These are phyloP conservation scores for Apomyelois bistriatella DNA, from an alignment of 2,888 invertebrate genomes.

Conservation along the genomic window DNA sequence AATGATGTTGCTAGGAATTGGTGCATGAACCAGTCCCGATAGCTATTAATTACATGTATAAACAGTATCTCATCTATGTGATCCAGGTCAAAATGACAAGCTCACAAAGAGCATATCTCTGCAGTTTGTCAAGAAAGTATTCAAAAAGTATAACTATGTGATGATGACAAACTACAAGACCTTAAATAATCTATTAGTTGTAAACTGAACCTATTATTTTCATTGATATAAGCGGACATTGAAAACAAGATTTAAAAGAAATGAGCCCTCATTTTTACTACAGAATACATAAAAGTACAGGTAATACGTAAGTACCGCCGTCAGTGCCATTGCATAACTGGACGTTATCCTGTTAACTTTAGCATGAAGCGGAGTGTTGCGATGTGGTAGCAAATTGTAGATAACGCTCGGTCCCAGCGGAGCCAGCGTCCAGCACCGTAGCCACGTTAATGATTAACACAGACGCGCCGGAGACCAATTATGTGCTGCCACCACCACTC, in stretches of 20 bases:
- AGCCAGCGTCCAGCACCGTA: constrained; percentile 40
- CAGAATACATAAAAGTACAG: not conserved
- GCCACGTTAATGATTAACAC: constrained; percentile 69
- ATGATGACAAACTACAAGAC: too few species aligned
- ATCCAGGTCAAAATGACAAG: too few species aligned
- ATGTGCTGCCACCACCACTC: constrained; percentile 60
- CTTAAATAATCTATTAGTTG: too few species aligned
- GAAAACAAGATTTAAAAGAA: too few species aligned
- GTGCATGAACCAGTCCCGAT: too few species aligned
- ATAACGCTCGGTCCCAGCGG: constrained; percentile 41
- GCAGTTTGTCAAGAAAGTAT: too few species aligned
- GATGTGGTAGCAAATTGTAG: constrained; percentile 43
- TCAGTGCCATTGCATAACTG: constrained; percentile 22
- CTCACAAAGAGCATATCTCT: too few species aligned
- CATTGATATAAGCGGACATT: too few species aligned
- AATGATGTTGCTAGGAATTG: constrained; percentile 30
- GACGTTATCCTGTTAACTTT: constrained; percentile 14
- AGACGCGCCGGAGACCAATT: constrained; percentile 70
- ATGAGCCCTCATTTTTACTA: not conserved
- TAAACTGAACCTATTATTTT: too few species aligned
- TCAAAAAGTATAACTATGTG: too few species aligned
- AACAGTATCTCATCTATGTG: too few species aligned
- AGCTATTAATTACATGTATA: too few species aligned
- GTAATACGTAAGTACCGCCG: constrained; percentile 26
- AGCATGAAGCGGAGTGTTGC: constrained; percentile 18